Base-by-base conservation (phyloP, 2,888 invertebrate genomes). In the Lithosia quadra region DNA sequence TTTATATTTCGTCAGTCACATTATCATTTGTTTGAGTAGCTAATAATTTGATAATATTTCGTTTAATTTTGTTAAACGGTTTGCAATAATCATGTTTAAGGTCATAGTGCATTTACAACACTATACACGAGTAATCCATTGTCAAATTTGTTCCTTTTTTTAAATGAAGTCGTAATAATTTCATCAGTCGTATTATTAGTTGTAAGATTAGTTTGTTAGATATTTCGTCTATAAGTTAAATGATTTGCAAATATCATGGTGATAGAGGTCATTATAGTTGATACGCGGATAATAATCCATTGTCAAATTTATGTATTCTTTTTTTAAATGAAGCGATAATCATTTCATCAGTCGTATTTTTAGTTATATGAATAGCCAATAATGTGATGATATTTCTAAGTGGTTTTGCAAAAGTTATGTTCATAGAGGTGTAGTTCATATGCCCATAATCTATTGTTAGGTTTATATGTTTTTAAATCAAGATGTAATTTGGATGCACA, bases 51-150 rank as follows among this genome's bases (percentile, higher is more conserved):
- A 15, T 39, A 39, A 39, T 39, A 39, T 15, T 39, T 39, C 43
- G 43, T 43, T 18, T 7, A 18, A 43, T 43, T 18, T 43, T 43
- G 43, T 43, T 43, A 43, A 43, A 18, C 18, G 43, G 43, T 49
- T 49, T 49, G 49, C n/a, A 49, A 49, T n/a, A 49, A 18, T 49
- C 49, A 49, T n/a, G 49, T 49, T 43, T 43, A n/a, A 49, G 49
- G 49, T 49, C 49, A 49, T 49, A 49, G 49, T 49, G 18, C 49
- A 49, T n/a, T 49, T 49, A n/a, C 49, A 9, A 49, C n/a, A n/a
- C n/a, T 9, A 43, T n/a, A 49, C n/a, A n/a, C n/a, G 49, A 49
- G n/a, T 43, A 43, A 18, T 43, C 43, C 18, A 49, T n/a, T 49
- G 49, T 49, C n/a, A n/a, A 49, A 49, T 49, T 49, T n/a, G 18